Base-by-base conservation (phyloP, 2,113 vertebrate species). In the Equus przewalskii region DNA sequence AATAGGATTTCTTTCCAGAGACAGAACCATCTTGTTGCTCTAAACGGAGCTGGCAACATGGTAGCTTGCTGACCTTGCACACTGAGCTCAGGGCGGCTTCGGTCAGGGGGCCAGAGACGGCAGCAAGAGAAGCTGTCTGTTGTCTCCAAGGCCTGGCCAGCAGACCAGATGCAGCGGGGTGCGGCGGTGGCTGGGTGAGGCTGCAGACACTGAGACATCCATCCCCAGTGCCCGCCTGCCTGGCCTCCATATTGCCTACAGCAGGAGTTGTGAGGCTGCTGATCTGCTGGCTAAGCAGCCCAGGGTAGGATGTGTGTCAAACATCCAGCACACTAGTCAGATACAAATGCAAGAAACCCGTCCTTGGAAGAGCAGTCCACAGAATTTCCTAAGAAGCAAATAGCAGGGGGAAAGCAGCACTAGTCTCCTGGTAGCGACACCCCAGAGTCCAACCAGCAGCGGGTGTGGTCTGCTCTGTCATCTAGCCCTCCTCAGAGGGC, bases 1-100 rank as follows among this genome's bases (percentile, higher is more conserved):
- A 94, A 92, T 58, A 73, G 84, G 75, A 84, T 90, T 96, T 90
- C 95, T 97, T 96, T 88, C 95, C 76, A 95, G 73, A 89, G 19
- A 83, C n/a, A 97, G 82, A 97, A 94, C 54, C 89, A 81, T 44
- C 41, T 49, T 85, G 91, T 70, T 92, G 83, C 95, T 95, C 75
- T 95, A 65, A 89, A 92, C 0, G 10, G 54, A 82, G n/a, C 89
- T 84, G 79, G 90, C 83, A 85, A 88, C 64, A 67, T 51, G 70
- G 95, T 12, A 76, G 76, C 65, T 64, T 75, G 70, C 89, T 92
- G 88, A 97, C 92, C 64, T 89, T 87, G 70, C 65, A 96, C 36
- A 69, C 26, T 70, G 70, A 79, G 60, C 44, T 86, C 65, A 28
- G 88, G 65, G 73, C 9, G 4, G 86, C 62, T 89, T 76, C 15